phyloP scores from a whole-genome alignment of 2,888 invertebrate species.

The Dicyrtomina minuta region DNA sequence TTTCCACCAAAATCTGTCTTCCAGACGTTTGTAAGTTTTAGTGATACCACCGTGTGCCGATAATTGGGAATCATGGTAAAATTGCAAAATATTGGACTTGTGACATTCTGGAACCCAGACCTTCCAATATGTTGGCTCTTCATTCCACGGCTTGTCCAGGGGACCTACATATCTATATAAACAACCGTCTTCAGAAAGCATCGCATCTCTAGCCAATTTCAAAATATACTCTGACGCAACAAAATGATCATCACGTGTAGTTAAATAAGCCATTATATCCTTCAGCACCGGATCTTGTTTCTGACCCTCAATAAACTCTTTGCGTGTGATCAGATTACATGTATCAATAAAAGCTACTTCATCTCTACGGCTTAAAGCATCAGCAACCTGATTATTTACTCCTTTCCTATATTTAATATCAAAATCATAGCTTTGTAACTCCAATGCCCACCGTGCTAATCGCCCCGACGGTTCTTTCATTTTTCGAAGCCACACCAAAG shows the following conservation, averaged over 20 bases:
- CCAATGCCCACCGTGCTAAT: constrained; percentile 58
- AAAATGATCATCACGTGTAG: too few relatives aligned
- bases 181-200: background rate
- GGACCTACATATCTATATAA: constrained; percentile 27
- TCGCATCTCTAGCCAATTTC: too few relatives aligned
- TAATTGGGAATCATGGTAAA: constrained; percentile 30
- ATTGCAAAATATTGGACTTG: background rate
- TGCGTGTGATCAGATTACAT: background rate
- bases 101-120: constrained; percentile 35
- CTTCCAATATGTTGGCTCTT: constrained; percentile 31
- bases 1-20: constrained; percentile 36
- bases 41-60: constrained; percentile 39
- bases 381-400: constrained; percentile 54
- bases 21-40: constrained; percentile 37
- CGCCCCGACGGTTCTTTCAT: constrained; percentile 57
- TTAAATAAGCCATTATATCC: too few relatives aligned
- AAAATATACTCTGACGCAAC: too few relatives aligned
- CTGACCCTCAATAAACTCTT: background rate
- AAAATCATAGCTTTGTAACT: constrained; percentile 56
- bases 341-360: background rate
- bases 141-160: constrained; percentile 36
- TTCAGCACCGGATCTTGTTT: background rate
- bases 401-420: constrained; percentile 56
- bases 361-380: constrained; percentile 55
- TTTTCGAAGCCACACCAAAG: constrained; percentile 58